Evolutionary conservation across 1,140 invertebrate genomes (phyloP), one percentile per base, ranked within the genome.

Genomic region (Papilio aristodemus): DNA sequence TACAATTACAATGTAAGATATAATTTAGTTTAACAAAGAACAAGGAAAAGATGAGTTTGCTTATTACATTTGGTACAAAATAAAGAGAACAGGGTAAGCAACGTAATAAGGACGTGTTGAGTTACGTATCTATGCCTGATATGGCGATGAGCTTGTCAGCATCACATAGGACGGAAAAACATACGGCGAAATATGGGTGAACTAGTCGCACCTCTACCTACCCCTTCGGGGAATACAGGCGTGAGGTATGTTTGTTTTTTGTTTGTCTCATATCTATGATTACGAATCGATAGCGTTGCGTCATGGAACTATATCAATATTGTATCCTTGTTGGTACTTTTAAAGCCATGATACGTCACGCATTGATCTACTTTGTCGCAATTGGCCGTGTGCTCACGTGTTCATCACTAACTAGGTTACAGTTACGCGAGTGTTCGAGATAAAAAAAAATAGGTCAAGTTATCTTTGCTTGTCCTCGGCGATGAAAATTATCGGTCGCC

Each of bases 381-480:
- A 83, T 86, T 84, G 78, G 81, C 77, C 68, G 70, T 77, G 69
- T 72, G 74, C 75, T 78, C 86, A 87, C 84, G 79, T 85, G 79
- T 71, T 60, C 76, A 76, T 62, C 68, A 71, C 71, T 83, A 91
- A 83, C 81, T 91, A 81, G 89, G 89, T 90, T 91, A 89, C 75
- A 87, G 80, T 81, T 81, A 84, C 80, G 80, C 78, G 84, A 82
- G 80, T 79, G 78, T 71, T 75, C 73, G 79, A 89, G 87, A 91
- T 89, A 91, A 89, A 91, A 88, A 71, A 91, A 91, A 87, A 91
- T 91, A 79, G 89, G 89, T 90, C 89, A 91, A 91, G 89, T 87
- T 90, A 90, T 91, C 89, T 90, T 88, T 72, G 76, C 73, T 80
- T 81, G 89, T 91, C 89, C 89, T 91, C 89, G 89, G 76, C 77